Evolutionary conservation across 1,140 invertebrate genomes (phyloP), one percentile per base, ranked within the genome.

Genomic region (Stratiolaelaps scimitus): DNA sequence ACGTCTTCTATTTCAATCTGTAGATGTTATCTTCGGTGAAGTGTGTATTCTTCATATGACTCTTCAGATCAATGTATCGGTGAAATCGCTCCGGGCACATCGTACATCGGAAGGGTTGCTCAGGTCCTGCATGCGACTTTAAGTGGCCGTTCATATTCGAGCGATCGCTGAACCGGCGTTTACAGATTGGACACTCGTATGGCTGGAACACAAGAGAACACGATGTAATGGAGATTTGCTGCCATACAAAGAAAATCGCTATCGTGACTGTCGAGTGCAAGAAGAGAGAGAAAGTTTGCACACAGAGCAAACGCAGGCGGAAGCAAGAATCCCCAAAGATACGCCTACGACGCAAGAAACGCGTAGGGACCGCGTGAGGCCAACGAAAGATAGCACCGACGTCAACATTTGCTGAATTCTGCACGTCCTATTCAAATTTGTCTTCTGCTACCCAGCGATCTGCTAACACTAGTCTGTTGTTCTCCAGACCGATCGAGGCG

Each of bases 1-100:
- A n/a, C n/a, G n/a, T n/a, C n/a, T 65, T 23, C 48, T 48, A 56
- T 34, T 66, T 46, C 28, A 48, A 19, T 29, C 65, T 65, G 34
- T 34, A 66, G 13, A 60, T 60, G 20, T 60, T 60, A 29, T 60
- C 53, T 29, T 60, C 53, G 1, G 53, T 60, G 17, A 60, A 60
- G 23, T 60, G 53, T 34, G 34, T 60, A 26, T 60, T 60, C 20
- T 60, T 60, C 15, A 34, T 60, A 10, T 60, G 53, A 60, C 53
- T 26, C 53, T 60, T 60, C 23, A 60, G 23, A 23, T 60, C 53
- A 5, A 60, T 60, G 20, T 60, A 60, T 2, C 53, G 53, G 10
- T 60, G 26, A 2, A 60, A 60, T 60, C 53, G 53, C 23, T 60
- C 53, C 15, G 53, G 26, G 20, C 53, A 60, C 53, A 26, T 26